A percentile compares a stretch with the other conserved stretches of the same genome.
These are phyloP conservation scores for Biston betularia DNA, from an alignment of 2,888 invertebrate species.

Conservation along the genomic window DNA sequence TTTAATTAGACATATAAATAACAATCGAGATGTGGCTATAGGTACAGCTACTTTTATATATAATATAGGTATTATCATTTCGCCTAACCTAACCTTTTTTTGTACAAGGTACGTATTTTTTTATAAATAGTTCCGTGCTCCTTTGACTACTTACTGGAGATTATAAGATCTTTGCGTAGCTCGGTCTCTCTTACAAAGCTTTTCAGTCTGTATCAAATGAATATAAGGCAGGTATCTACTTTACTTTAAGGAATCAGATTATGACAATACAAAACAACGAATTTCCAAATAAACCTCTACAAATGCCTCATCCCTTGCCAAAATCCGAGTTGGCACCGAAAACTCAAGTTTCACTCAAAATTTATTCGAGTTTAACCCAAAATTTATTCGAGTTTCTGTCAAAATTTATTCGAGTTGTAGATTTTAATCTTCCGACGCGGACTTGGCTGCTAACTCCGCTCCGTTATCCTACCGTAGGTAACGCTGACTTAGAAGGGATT, in stretches of 20 bases:
- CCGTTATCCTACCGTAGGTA: conserved; percentile 39
- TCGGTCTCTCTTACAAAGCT: no score
- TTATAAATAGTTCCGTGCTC: no score
- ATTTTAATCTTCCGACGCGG: conserved; percentile 45
- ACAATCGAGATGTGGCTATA: no score
- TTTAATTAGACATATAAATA: no score
- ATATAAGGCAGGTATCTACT: no score
- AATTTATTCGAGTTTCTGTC: conserved; percentile 27
- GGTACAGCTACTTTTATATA: no score
- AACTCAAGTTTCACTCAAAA: conserved; percentile 20
- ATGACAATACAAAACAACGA: conserved; percentile 31
- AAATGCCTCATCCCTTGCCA: conserved; percentile 25
- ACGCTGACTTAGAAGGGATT: conserved; percentile 44
- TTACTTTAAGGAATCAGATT: background rate
- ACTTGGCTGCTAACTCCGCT: conserved; percentile 23
- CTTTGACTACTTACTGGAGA: no score
- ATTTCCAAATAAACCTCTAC: conserved; percentile 39
- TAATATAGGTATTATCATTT: no score
- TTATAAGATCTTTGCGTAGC: no score
- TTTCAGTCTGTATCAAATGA: no score
- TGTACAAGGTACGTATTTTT: no score
- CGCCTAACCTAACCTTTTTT: no score
- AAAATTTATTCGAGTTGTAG: conserved; percentile 43
- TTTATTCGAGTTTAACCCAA: conserved; percentile 21
- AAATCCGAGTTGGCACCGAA: conserved; percentile 10